Conservation (phyloP, 2,797 vertebrate species). For the Platalea minor region DNA sequence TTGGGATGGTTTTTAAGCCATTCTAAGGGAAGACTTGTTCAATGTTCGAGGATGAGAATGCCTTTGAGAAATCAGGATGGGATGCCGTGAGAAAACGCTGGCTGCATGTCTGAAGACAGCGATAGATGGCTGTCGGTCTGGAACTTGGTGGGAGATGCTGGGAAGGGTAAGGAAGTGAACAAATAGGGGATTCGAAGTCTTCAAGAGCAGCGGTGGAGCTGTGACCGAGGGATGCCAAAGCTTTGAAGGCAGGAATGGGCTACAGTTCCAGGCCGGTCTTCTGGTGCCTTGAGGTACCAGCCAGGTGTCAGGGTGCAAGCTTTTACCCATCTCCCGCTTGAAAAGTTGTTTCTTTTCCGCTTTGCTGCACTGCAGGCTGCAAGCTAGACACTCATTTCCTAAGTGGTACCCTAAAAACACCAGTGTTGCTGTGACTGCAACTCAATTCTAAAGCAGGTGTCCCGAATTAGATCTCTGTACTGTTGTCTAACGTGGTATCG, state of each 20-base stretch:
- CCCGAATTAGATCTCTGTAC: neutral
- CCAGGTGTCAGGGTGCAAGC: neutral
- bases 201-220: neutral
- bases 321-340: neutral
- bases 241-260: neutral
- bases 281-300: neutral
- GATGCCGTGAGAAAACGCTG: rapidly evolving
- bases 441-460: neutral
- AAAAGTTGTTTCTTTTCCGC: neutral
- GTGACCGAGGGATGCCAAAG: neutral
- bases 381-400: neutral
- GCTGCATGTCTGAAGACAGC: neutral
- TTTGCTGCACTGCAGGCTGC: neutral
- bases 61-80: neutral
- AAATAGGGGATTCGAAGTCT: neutral
- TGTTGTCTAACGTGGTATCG: rapidly evolving
- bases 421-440: neutral
- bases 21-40: neutral
- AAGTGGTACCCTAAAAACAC: neutral
- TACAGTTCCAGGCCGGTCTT: neutral
- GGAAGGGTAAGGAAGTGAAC: neutral
- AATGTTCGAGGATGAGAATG: neutral
- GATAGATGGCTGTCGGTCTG: neutral
- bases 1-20: neutral
- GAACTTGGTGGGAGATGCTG: neutral